Base-by-base conservation (phyloP, 2,113 vertebrate species). In the Notiomystis cincta region DNA sequence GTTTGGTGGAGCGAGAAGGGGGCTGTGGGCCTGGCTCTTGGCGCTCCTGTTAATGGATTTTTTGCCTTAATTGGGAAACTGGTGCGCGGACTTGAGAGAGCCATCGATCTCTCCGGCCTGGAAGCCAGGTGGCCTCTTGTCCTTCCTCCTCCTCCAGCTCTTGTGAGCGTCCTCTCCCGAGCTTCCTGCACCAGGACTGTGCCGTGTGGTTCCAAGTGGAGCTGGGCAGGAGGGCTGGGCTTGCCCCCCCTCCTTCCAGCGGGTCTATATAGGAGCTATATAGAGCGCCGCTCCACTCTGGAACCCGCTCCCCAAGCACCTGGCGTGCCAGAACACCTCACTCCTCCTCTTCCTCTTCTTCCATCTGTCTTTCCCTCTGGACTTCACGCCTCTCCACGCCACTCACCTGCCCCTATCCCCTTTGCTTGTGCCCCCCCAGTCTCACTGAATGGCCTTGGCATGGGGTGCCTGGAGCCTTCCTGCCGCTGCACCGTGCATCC, bases 111-210 rank as follows among this genome's bases (percentile, higher is more conserved):
- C 94, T 96, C 95, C 73, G 12, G 94, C 97, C 98, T 90, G 96
- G 89, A 94, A 94, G 89, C 93, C 98, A 98, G 98, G 97, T 97
- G 98, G 97, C 97, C 95, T 97, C 97, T 96, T 54, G 81, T 96
- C 89, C 97, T 78, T 96, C 96, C 84, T 89, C 94, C 90, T 96
- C 96, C 87, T 91, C 95, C 88, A 94, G 93, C 87, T 84, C 97
- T 95, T 96, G 93, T 96, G 97, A 96, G 97, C 96, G 4, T 87
- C 95, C 94, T 82, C 33, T 97, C 94, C 97, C 58, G 54, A 98
- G 98, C 98, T 98, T 98, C 93, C 95, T 98, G 97, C 98, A 97
- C 98, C 96, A 97, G 81, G 62, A 92, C 92, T 93, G 88, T 96
- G 95, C 97, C 23, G 10, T 21, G 87, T 1, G 51, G 96, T 98